These are phyloP conservation scores for Actinopyga echinites DNA, from an alignment of 53 echinoderm and acorn worm species.

Conservation along the genomic window DNA sequence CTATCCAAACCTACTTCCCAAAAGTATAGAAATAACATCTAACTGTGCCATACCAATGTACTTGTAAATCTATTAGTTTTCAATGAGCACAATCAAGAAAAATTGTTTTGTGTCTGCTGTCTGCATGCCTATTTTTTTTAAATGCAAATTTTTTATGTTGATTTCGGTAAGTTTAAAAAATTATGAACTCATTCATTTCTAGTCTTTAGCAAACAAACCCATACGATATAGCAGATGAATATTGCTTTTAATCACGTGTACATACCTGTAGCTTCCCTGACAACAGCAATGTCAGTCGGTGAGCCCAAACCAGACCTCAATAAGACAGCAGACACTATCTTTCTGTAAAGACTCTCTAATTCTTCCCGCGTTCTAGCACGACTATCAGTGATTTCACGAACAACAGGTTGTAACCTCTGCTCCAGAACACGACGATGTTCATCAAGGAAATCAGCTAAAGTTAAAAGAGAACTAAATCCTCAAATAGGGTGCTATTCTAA, in stretches of 20 bases:
- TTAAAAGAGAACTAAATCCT: not conserved
- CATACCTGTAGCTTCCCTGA: slow-evolving; percentile 96
- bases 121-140: too few relatives aligned
- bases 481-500: too few relatives aligned
- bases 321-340: slow-evolving; percentile 95
- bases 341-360: slow-evolving; percentile 93
- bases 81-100: too few relatives aligned
- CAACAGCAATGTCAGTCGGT: slow-evolving; percentile 97
- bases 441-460: slow-evolving; percentile 86
- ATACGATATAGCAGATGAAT: not conserved
- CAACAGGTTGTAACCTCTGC: slow-evolving; percentile 84
- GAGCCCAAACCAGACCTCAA: slow-evolving; percentile 92
- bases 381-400: slow-evolving; percentile 97
- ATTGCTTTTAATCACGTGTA: not conserved
- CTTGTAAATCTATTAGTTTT: too few relatives aligned
- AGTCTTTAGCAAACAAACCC: too few relatives aligned
- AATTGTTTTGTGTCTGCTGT: too few relatives aligned
- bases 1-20: too few relatives aligned
- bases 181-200: too few relatives aligned
- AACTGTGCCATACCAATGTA: too few relatives aligned
- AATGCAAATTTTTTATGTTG: too few relatives aligned
- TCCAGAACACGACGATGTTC: slow-evolving; percentile 91
- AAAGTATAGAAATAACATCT: too few relatives aligned
- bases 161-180: too few relatives aligned
- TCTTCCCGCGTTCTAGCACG: slow-evolving; percentile 97